These are phyloP conservation scores for Dasyornis broadbenti DNA, from an alignment of 2,113 vertebrate species.

Conservation along the genomic window DNA sequence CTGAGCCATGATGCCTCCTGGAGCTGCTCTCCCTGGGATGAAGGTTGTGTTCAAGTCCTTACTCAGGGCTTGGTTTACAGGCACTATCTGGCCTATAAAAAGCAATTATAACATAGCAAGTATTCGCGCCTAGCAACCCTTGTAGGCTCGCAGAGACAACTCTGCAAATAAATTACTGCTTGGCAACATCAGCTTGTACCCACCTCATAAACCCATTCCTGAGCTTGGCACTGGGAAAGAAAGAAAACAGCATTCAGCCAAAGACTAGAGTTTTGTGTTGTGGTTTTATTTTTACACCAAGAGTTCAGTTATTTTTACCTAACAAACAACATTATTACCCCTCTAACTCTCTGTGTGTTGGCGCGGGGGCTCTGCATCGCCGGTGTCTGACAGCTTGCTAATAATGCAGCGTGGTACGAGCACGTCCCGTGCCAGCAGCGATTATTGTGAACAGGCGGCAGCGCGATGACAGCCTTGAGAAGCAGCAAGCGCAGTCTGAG, in stretches of 20 bases:
- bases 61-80: not conserved
- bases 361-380: not conserved
- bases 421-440: slow-evolving; percentile 35
- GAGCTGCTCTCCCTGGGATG: not conserved
- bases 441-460: slow-evolving; percentile 6
- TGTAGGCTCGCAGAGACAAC: not conserved
- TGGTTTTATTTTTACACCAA: not conserved
- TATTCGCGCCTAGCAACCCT: not conserved
- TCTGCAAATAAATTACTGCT: not conserved
- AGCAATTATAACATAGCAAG: not conserved
- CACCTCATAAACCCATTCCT: not conserved
- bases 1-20: not conserved
- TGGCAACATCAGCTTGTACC: not conserved
- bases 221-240: not conserved
- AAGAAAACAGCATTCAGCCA: not conserved
- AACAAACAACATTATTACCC: not conserved
- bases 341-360: not conserved
- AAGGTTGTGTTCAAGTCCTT: not conserved
- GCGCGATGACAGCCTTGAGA: slow-evolving; percentile 43
- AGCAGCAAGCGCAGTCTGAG: not conserved
- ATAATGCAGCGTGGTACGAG: slow-evolving; percentile 34
- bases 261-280: not conserved
- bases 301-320: slow-evolving; percentile 47
- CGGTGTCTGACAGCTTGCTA: slow-evolving; percentile 62
- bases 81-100: not conserved